Evolutionary conservation across 2,113 vertebrate genomes (phyloP).

Genomic region (Marmota monax): DNA sequence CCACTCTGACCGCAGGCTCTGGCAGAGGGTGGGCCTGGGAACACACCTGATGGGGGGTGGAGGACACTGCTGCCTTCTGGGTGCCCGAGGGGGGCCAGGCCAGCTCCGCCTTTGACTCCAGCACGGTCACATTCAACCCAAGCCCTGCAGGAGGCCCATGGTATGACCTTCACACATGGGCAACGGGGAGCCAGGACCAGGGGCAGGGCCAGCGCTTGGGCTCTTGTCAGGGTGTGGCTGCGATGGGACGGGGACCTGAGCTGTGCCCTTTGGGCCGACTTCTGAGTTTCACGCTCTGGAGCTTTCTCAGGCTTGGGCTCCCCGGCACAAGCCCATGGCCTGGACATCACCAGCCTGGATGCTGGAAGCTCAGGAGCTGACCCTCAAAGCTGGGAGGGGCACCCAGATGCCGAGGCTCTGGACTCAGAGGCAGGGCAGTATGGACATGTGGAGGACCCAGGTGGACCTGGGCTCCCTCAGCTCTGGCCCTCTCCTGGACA

Average conservation of each 20-base stretch:
- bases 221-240: not conserved
- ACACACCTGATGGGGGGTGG: fast-evolving
- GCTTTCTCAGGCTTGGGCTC: not conserved
- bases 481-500: fast-evolving
- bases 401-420: no score
- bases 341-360: not conserved
- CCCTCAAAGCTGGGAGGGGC: not conserved
- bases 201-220: not conserved
- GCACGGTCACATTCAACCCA: fast-evolving
- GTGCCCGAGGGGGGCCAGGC: not conserved
- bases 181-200: not conserved
- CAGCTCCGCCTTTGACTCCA: fast-evolving
- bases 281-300: fast-evolving
- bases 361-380: not conserved
- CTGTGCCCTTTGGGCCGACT: fast-evolving
- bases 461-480: not conserved
- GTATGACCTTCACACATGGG: fast-evolving
- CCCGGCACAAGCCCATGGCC: not conserved
- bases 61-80: fast-evolving
- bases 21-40: fast-evolving
- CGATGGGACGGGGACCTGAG: fast-evolving
- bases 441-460: fast-evolving
- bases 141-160: not conserved
- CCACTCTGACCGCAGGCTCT: not conserved
- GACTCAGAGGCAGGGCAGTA: fast-evolving